Evolutionary conservation across 2,113 vertebrate genomes (phyloP), one percentile per base, ranked within the genome.

Genomic region (Ophthalmolycus amberensis): DNA sequence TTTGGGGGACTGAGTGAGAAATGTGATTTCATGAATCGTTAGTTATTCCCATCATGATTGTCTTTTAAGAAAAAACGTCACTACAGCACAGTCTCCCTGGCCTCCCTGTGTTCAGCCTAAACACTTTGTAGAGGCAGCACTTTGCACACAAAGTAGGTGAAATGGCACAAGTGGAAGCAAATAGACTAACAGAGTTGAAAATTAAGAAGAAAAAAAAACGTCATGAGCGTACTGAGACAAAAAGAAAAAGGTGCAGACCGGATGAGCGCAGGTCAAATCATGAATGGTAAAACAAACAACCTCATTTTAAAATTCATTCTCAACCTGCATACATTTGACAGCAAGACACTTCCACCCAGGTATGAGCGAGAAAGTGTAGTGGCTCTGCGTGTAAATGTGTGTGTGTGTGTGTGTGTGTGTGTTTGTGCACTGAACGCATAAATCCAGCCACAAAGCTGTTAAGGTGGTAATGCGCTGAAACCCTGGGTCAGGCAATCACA

Each of bases 401-500:
- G 70, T 18, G 68, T 77, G 59, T 48, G 32, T 27, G 18, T 38
- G 56, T 40, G 70, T 76, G 73, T 58, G 48, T 58, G 56, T 74
- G 73, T 58, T 42, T 37, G 68, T 84, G 75, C 69, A 75, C 70
- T 42, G 60, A 34, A 81, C 34, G 46, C 84, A 90, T 82, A 87
- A 90, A 91, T 80, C 34, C 60, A 71, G 34, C 67, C 79, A 58
- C 84, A 75, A 50, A 87, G 79, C 77, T 73, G 83, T 75, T 87
- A 78, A 78, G 69, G 79, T 86, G 77, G 83, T 85, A 82, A 90
- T 90, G 78, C 20, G 27, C 34, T 56, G 72, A 75, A 92, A 85
- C 72, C 85, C 74, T 46, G 73, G 89, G 82, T 85, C 88, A 89
- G 86, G 84, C 84, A 90, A 90, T 86, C 88, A 85, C 76, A 86